phyloP scores from a whole-genome alignment of 2,113 vertebrate genomes.

The Bubalus kerabau region DNA sequence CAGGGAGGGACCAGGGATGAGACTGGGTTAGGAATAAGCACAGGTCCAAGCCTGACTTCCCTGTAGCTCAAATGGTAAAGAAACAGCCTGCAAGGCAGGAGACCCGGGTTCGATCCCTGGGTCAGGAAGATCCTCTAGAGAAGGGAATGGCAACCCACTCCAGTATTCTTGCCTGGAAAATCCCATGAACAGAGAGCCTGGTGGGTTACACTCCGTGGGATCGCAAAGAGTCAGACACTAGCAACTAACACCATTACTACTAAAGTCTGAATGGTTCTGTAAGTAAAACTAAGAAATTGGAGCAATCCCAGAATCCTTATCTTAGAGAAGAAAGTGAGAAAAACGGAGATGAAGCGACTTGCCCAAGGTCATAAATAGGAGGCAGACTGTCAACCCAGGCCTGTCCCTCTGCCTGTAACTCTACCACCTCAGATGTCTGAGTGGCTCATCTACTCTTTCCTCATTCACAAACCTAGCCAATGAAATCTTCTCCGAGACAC shows the following conservation, averaged over 20 bases:
- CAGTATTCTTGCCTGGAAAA: neutral
- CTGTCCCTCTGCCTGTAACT: neutral
- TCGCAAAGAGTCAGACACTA: neutral
- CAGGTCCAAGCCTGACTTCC: neutral
- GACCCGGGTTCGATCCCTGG: fast-evolving
- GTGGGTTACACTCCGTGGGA: neutral
- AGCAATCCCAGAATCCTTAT: neutral
- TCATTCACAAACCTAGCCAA: neutral
- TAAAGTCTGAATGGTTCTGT: neutral
- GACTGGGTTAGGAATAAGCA: neutral
- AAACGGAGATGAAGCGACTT: neutral
- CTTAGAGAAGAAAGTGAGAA: neutral
- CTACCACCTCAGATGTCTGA: neutral
- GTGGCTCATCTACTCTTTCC: neutral
- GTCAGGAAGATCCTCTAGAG: neutral
- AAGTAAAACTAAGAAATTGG: neutral
- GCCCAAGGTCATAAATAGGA: neutral
- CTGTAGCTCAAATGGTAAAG: neutral
- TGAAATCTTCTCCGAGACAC: neutral
- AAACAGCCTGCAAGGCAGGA: neutral
- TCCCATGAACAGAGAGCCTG: neutral
- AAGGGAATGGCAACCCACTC: neutral
- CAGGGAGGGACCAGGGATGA: neutral
- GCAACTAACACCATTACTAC: neutral
- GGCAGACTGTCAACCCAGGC: neutral